Evolutionary conservation across 2,888 invertebrate species (phyloP), one percentile per base, ranked within the genome.

Genomic region (Caradrina clavipalpis): DNA sequence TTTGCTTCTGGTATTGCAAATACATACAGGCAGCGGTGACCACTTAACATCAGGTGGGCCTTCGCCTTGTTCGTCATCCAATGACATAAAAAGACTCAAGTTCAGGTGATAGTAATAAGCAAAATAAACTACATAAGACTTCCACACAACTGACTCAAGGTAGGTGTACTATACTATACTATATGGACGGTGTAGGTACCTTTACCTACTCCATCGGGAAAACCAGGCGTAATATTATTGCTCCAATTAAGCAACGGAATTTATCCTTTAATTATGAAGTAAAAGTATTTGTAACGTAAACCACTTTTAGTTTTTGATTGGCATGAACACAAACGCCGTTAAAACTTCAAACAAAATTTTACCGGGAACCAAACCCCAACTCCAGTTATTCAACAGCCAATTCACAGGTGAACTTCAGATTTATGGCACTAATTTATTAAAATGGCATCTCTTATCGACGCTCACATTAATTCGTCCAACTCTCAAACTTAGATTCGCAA

Each of bases 351-450:
- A 58, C 50, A 59, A 59, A 69, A 74, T 63, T 62, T 2, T 58
- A 65, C 63, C 55, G 47, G 60, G 59, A 78, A 72, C 57, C 50
- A 4, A 73, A 69, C 26, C 31, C 26, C 22, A 35, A 63, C 54
- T 55, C 26, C 17, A 15, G 42, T 68, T 76, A 80, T 74, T 82
- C 62, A 83, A 80, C 82, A 78, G 65, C 62, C 69, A 73, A 83
- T 84, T 80, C 76, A 71, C 56, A 77, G 76, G 73, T 76, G 67
- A 85, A 83, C 74, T 80, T 80, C 19, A 78, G 70, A 84, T 82
- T 85, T 84, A 86, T 82, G 69, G 74, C 60, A 59, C 60, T 81
- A 80, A 82, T 45, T 45, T 45, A 45, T 85, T 81, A 76, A 84
- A 82, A 73, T 78, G 68, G 67, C 62, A 59, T 58, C 45, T 71